These are phyloP conservation scores for Patiria pectinifera DNA, from an alignment of 53 echinoderm and acorn worm species.

Conservation along the genomic window DNA sequence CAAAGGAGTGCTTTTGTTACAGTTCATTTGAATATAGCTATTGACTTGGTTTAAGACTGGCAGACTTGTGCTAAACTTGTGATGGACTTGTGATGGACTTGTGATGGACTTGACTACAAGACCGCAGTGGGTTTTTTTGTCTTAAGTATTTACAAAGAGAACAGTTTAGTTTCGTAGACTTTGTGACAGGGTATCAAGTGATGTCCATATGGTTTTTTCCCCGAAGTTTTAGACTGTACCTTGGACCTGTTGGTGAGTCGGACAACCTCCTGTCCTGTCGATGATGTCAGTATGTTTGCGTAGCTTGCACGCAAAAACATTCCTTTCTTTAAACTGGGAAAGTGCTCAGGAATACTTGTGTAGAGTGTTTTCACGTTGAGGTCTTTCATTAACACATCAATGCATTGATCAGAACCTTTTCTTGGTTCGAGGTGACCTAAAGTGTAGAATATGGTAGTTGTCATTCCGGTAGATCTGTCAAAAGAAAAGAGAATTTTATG, in stretches of 20 bases:
- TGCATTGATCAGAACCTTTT: neutral
- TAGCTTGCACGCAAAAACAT: neutral
- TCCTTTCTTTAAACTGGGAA: neutral
- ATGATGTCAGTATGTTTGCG: neutral
- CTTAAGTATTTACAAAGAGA: no score
- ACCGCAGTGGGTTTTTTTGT: no score
- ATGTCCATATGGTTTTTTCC: no score
- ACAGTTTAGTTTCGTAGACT: no score
- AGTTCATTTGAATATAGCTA: neutral
- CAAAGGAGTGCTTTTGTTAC: neutral
- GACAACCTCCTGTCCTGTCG: neutral
- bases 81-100: no score
- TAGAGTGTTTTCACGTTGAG: neutral
- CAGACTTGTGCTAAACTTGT: neutral
- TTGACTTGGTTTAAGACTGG: neutral
- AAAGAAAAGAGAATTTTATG: no score
- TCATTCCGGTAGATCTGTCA: neutral
- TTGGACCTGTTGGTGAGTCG: neutral
- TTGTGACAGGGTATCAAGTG: no score
- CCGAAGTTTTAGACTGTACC: neutral
- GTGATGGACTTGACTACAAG: neutral
- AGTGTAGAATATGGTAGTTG: neutral
- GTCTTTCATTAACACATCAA: neutral
- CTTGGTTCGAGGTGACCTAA: neutral
- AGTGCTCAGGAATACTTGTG: neutral